Conservation (phyloP, 2,888 invertebrate genomes). For the Aphodius granarius region DNA sequence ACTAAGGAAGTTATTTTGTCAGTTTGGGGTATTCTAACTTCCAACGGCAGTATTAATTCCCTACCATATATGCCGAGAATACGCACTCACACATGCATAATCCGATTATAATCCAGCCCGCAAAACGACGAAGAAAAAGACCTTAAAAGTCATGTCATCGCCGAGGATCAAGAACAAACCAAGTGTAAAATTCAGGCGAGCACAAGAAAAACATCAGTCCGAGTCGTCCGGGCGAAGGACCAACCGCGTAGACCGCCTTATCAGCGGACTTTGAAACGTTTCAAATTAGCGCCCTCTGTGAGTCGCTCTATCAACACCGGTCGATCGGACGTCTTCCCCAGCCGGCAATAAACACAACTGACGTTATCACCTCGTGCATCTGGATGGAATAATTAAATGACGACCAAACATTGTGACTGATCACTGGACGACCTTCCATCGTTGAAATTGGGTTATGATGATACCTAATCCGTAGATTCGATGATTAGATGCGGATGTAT, state of each 20-base stretch:
- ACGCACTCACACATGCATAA: background rate
- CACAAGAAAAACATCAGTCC: background rate
- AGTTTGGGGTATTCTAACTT: too few relatives aligned
- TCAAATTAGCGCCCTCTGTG: background rate
- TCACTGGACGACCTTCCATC: background rate
- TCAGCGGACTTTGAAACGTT: background rate
- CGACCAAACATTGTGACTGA: background rate
- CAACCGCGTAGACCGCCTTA: background rate
- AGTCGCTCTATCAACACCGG: background rate
- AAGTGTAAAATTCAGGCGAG: background rate
- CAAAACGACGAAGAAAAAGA: background rate
- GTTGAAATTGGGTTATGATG: background rate
- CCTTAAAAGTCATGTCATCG: background rate
- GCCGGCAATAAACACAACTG: background rate
- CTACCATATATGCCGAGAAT: background rate
- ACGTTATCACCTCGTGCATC: background rate
- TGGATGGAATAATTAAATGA: background rate
- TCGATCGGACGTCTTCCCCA: background rate
- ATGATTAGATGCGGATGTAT: background rate
- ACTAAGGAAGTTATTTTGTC: too few relatives aligned
- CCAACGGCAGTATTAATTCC: background rate
- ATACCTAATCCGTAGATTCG: background rate
- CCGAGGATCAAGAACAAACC: background rate
- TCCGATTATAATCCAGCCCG: background rate
- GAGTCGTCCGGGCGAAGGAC: background rate